phyloP scores from a whole-genome alignment of 2,113 vertebrate species.

The rat (Rattus norvegicus) region DNA sequence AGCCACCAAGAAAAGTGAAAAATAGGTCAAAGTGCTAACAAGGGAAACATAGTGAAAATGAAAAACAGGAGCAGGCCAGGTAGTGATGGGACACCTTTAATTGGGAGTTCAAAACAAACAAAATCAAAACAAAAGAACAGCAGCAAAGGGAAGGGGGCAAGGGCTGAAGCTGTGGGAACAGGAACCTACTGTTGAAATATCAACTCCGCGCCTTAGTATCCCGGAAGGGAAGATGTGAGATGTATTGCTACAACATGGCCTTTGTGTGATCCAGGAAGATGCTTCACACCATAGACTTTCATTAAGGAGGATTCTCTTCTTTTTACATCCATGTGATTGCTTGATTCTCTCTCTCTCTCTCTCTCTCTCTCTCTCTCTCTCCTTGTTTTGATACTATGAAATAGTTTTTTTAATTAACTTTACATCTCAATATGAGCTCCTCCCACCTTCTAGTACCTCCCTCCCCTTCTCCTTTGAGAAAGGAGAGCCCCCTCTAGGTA shows the following conservation, averaged over 20 bases:
- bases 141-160: no score
- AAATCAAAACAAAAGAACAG: not conserved
- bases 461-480: no score
- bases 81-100: not conserved
- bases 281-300: not conserved
- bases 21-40: not conserved
- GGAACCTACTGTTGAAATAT: constrained; percentile 25
- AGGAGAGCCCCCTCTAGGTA: no score
- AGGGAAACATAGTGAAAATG: not conserved
- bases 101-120: not conserved
- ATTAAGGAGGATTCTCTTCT: not conserved
- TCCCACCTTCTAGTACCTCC: no score
- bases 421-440: no score
- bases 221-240: not conserved
- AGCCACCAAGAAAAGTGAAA: not conserved
- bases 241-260: no score
- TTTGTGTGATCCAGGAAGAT: constrained; percentile 10
- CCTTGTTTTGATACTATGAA: no score
- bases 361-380: no score
- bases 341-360: not conserved
- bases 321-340: constrained; percentile 5
- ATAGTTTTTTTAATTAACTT: no score
- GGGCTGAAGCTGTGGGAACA: not conserved
- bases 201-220: not conserved
- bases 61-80: not conserved